Percentiles rank a stretch among this genome's conserved stretches.
These are phyloP conservation scores for Sebastes jordani DNA, from an alignment of 2,797 vertebrate genomes.

Conservation along the genomic window DNA sequence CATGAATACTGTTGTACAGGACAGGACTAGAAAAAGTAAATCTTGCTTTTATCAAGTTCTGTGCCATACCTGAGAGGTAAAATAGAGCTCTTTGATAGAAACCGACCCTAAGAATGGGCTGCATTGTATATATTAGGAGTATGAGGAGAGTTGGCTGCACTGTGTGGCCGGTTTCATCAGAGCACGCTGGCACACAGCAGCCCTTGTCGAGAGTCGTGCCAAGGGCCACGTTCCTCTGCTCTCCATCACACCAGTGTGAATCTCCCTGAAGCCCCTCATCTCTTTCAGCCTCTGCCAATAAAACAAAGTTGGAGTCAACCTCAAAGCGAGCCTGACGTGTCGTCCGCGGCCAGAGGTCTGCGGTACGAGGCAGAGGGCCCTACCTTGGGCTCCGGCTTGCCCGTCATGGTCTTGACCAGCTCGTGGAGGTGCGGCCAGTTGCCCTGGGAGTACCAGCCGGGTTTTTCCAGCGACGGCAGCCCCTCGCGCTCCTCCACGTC, in stretches of 20 bases:
- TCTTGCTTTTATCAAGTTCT: neutral
- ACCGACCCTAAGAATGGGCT: neutral
- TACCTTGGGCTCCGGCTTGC: slow-evolving; percentile 93
- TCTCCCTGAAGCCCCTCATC: slow-evolving; percentile 33
- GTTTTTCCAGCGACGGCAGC: slow-evolving; percentile 88
- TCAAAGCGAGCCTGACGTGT: slow-evolving; percentile 38
- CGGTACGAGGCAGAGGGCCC: neutral
- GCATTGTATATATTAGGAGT: neutral
- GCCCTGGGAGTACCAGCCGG: slow-evolving; percentile 97
- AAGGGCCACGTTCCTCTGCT: slow-evolving; percentile 41
- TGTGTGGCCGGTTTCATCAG: neutral
- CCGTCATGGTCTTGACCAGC: slow-evolving; percentile 91
- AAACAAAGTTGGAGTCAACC: slow-evolving; percentile 19
- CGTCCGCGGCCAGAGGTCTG: neutral
- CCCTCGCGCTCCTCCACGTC: slow-evolving; percentile 89
- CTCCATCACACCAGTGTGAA: slow-evolving; percentile 62
- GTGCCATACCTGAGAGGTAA: neutral
- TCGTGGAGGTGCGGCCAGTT: slow-evolving; percentile 92
- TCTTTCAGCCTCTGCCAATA: slow-evolving; percentile 60
- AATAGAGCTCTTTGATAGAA: neutral
- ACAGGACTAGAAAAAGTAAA: neutral
- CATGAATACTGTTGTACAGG: neutral
- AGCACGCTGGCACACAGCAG: slow-evolving; percentile 13
- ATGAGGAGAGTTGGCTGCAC: neutral
- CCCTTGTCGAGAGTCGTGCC: slow-evolving; percentile 24